Evolutionary conservation across 2,797 vertebrate genomes (phyloP).

Genomic region (Poeciliopsis paucimaculata): DNA sequence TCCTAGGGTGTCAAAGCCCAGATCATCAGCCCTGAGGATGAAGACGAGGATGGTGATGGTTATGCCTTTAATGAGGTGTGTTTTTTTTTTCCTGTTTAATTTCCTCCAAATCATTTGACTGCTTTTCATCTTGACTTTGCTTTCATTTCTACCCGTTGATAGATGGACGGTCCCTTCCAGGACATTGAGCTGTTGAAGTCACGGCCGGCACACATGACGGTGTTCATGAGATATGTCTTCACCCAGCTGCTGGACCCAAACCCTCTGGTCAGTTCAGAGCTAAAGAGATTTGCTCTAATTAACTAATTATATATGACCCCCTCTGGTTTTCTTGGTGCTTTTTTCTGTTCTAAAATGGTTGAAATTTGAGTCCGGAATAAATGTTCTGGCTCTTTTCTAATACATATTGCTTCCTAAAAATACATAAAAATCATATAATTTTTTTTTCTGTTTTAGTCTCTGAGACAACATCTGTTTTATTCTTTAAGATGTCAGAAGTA

Average conservation of each 20-base stretch:
- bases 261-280: slow-evolving; percentile 83
- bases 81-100: fast-evolving
- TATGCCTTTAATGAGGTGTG: slow-evolving; percentile 86
- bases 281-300: background rate
- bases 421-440: background rate
- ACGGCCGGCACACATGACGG: slow-evolving; percentile 88
- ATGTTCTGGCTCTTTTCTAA: background rate
- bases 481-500: background rate
- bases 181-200: slow-evolving; percentile 89
- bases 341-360: background rate
- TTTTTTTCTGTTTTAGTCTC: background rate
- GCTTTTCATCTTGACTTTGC: fast-evolving
- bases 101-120: background rate
- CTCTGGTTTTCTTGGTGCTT: background rate
- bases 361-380: background rate
- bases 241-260: slow-evolving; percentile 92
- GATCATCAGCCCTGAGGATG: slow-evolving; percentile 93
- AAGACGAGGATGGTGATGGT: slow-evolving; percentile 86
- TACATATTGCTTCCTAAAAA: background rate
- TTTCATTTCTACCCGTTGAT: background rate
- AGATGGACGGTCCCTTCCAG: slow-evolving; percentile 90
- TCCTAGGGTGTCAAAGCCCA: slow-evolving; percentile 75
- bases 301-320: background rate
- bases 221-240: slow-evolving; percentile 94
- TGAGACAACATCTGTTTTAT: background rate